Conservation (phyloP, 2,797 vertebrate species). For the Onychomys arenicola region DNA sequence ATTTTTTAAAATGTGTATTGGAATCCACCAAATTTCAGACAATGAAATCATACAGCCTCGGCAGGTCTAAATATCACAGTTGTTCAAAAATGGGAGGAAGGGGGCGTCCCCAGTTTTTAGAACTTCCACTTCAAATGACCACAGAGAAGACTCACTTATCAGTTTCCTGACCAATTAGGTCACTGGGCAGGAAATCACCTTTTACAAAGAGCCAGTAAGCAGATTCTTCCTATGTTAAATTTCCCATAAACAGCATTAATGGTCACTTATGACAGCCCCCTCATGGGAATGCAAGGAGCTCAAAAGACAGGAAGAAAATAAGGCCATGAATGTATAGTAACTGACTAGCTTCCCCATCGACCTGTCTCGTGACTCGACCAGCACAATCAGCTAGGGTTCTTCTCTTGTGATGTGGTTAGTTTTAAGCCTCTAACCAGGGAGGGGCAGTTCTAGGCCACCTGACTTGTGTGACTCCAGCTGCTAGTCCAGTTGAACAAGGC, state of each 20-base stretch:
- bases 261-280: slow-evolving; percentile 21
- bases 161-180: slow-evolving; percentile 76
- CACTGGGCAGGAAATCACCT: slow-evolving; percentile 74
- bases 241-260: slow-evolving; percentile 59
- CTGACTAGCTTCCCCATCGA: not conserved
- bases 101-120: slow-evolving; percentile 51
- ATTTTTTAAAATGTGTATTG: slow-evolving; percentile 34
- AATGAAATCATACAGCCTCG: slow-evolving; percentile 64
- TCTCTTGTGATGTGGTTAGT: not conserved
- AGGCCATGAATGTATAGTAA: slow-evolving; percentile 18
- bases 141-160: slow-evolving; percentile 56
- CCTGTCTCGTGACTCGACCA: not conserved
- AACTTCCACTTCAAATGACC: slow-evolving; percentile 38
- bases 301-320: slow-evolving; percentile 54
- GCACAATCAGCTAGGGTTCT: not conserved
- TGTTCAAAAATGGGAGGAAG: slow-evolving; percentile 45
- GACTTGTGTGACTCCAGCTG: slow-evolving; percentile 46
- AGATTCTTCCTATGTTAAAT: slow-evolving; percentile 58
- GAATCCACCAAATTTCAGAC: slow-evolving; percentile 67
- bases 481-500: not conserved
- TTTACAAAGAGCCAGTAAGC: slow-evolving; percentile 73
- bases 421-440: slow-evolving; percentile 19
- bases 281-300: slow-evolving; percentile 17
- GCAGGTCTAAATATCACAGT: slow-evolving; percentile 51
- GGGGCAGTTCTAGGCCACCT: slow-evolving; percentile 63